A percentile compares a stretch with the other conserved stretches of the same genome.
These are phyloP conservation scores for Xestia c-nigrum DNA, from an alignment of 2,888 invertebrate genomes.

Conservation along the genomic window DNA sequence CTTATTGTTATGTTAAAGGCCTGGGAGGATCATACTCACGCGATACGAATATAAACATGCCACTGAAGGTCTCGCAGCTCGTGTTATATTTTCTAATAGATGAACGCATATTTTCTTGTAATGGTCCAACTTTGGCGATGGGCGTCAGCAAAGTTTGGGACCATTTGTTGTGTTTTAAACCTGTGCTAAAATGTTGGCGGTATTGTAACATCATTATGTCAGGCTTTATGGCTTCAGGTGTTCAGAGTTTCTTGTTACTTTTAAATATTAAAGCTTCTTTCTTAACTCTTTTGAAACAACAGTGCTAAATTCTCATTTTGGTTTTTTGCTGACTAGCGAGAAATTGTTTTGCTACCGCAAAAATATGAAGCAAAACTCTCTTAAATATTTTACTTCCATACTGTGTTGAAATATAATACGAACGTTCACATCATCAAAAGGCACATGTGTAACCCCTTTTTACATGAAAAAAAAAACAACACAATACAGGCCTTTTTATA, in stretches of 20 bases:
- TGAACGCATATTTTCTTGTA: constrained; percentile 87
- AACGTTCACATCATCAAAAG: constrained; percentile 19
- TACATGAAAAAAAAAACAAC: constrained; percentile 24
- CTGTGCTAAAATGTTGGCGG: constrained; percentile 67
- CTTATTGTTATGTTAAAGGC: constrained; percentile 62
- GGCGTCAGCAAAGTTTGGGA: constrained; percentile 75
- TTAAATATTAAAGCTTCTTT: constrained; percentile 52
- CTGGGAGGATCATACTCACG: constrained; percentile 75
- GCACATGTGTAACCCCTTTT: constrained; percentile 32
- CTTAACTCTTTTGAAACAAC: constrained; percentile 40
- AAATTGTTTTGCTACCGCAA: neutral
- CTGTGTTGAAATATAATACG: constrained; percentile 4
- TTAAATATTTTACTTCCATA: neutral
- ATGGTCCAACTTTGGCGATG: constrained; percentile 85
- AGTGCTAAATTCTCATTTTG: constrained; percentile 25
- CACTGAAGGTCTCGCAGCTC: constrained; percentile 74
- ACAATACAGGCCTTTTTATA: constrained; percentile 17
- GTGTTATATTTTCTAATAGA: constrained; percentile 86
- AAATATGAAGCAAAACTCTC: neutral
- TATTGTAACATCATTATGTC: constrained; percentile 62
- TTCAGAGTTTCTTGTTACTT: constrained; percentile 47
- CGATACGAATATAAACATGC: constrained; percentile 84
- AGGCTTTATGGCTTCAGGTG: constrained; percentile 62
- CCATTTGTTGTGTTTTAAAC: constrained; percentile 79
- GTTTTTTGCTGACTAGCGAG: constrained; percentile 1